Percentiles rank a stretch among this genome's conserved stretches.
Evolutionary conservation across 2,888 invertebrate genomes (phyloP).

Genomic region (Nemotelus nigrinus): DNA sequence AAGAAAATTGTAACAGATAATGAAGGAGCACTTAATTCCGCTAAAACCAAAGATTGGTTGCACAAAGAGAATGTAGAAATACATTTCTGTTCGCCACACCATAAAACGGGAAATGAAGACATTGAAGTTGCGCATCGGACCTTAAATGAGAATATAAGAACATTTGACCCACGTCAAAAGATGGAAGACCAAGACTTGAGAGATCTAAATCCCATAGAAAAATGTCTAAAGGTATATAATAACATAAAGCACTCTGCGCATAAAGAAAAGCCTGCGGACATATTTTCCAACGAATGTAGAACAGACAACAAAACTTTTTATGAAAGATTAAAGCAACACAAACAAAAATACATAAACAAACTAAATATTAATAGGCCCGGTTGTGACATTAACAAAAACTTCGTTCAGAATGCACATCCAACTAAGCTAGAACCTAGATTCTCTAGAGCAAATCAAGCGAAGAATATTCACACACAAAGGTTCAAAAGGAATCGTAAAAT

Average conservation of each 20-base stretch:
- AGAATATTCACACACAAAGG: conserved; percentile 28
- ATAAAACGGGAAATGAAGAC: conserved; percentile 30
- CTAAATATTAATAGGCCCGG: conserved; percentile 2
- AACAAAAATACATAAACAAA: conserved; percentile 20
- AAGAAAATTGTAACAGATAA: conserved; percentile 33
- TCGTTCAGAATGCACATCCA: conserved; percentile 18
- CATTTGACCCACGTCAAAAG: conserved; percentile 25
- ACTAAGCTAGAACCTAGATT: conserved; percentile 23
- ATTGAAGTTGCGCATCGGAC: conserved; percentile 34
- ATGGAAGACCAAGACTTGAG: conserved; percentile 2
- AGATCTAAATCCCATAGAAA: conserved; percentile 6
- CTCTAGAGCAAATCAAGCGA: not conserved
- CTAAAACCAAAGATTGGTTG: conserved; percentile 28
- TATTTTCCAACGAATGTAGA: conserved; percentile 25
- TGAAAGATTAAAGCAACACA: conserved; percentile 6
- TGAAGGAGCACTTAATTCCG: conserved; percentile 25
- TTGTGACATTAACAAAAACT: conserved; percentile 1
- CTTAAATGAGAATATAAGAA: conserved; percentile 27
- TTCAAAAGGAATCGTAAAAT: conserved; percentile 35
- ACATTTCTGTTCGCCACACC: conserved; percentile 39
- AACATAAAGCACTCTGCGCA: conserved; percentile 21
- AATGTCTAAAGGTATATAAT: conserved; percentile 10
- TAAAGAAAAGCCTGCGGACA: conserved; percentile 25
- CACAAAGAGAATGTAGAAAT: conserved; percentile 15
- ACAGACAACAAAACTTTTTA: not conserved